These are phyloP conservation scores for Palythoa grandis DNA, from an alignment of 92 coral and sea anemone genomes.

Conservation along the genomic window DNA sequence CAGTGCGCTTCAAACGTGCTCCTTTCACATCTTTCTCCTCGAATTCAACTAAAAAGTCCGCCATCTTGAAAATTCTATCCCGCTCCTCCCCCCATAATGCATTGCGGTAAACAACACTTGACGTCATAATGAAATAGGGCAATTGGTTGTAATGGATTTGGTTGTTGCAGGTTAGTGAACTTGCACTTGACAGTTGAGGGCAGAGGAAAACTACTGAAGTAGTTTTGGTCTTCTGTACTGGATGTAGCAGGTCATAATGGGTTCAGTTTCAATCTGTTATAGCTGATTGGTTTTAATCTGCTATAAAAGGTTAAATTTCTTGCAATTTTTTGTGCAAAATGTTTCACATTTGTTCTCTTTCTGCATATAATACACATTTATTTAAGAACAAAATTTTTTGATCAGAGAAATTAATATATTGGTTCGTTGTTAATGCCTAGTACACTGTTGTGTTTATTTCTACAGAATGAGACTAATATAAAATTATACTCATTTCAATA, in stretches of 20 bases:
- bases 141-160: neutral
- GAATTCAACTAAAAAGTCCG: no score
- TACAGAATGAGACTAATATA: neutral
- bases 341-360: conserved; percentile 7
- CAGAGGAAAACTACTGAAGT: conserved; percentile 4
- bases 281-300: conserved; percentile 4
- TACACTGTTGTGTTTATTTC: conserved; percentile 3
- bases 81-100: no score
- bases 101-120: no score
- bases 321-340: conserved; percentile 7
- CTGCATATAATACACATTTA: neutral
- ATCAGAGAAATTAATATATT: neutral
- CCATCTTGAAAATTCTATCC: no score
- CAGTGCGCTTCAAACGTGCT: no score
- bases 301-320: conserved; percentile 7
- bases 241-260: conserved; percentile 3
- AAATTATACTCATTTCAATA: conserved; percentile 12
- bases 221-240: neutral
- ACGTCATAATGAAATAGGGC: no score
- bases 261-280: conserved; percentile 1
- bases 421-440: neutral
- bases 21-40: no score
- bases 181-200: conserved; percentile 12
- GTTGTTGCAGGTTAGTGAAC: conserved; percentile 8
- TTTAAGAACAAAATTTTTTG: conserved; percentile 4